Evolutionary conservation across 1,140 invertebrate species (phyloP), one percentile per base, ranked within the genome.

Genomic region (Proctacanthus coquilletti): DNA sequence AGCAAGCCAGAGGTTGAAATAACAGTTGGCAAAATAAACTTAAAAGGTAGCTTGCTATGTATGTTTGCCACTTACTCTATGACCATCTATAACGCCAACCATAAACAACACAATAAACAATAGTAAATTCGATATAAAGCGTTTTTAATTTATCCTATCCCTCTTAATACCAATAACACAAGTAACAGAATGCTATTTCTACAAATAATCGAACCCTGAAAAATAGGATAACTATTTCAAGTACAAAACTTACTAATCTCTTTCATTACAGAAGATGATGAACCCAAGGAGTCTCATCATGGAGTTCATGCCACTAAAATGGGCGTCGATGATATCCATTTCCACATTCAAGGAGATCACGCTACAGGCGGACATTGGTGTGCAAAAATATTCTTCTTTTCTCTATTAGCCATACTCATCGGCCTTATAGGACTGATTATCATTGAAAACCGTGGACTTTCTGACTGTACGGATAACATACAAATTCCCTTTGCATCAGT

Each of bases 311-410:
- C 56, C 34, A 57, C 56, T 34, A 60, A 60, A 49, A 59, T 60
- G 56, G 56, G 56, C 38, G 53, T 46, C 32, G 53, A 60, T 13
- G 56, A 60, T 52, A 63, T 78, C 18, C 73, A 75, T 34, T 74
- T 84, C 48, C 80, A 85, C 49, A 67, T 83, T 19, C 70, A 83
- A 18, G 75, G 80, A 46, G 78, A 84, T 31, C 70, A 68, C 42
- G 69, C 70, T 8, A 80, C 75, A 11, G 80, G 79, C 27, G 82
- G 80, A 19, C 78, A 82, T 49, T 76, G 81, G 68, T 82, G 78
- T 56, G 79, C 82, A 5, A 84, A 81, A 63, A 72, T 85, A 27
- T 66, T 85, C 41, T 87, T 87, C 58, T 84, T 86, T 49, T 58
- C 70, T 3, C 51, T 86, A 10, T 65, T 85, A 30, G 73, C 72